Percentiles rank a stretch among this genome's conserved stretches.
Evolutionary conservation across 2,888 invertebrate genomes (phyloP).

Genomic region (Panzeria rudis): DNA sequence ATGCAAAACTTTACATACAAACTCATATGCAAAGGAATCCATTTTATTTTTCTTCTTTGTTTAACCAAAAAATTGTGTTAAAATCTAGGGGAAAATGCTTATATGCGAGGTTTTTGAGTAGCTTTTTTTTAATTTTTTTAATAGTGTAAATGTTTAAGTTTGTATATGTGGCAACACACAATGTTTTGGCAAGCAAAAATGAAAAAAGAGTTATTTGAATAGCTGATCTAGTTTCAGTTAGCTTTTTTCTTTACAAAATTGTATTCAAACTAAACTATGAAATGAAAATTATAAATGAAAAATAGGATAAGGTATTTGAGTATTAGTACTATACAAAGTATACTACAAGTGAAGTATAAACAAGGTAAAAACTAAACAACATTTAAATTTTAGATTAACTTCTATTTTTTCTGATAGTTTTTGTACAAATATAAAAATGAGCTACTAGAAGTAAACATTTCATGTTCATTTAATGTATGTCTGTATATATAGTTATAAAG

Average conservation of each 20-base stretch:
- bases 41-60: conserved; percentile 35
- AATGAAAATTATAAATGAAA: conserved; percentile 48
- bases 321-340: conserved; percentile 16
- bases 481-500: background rate
- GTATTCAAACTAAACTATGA: conserved; percentile 16
- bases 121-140: conserved; percentile 7
- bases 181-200: conserved; percentile 48
- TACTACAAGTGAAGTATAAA: conserved; percentile 56
- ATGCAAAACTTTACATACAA: conserved; percentile 25
- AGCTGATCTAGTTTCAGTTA: conserved; percentile 65
- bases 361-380: conserved; percentile 54
- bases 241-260: conserved; percentile 34
- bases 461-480: background rate
- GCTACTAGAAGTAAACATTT: conserved; percentile 2
- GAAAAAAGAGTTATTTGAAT: conserved; percentile 49
- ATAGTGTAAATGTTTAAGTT: conserved; percentile 30
- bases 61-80: conserved; percentile 68
- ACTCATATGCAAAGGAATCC: conserved; percentile 23
- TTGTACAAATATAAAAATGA: conserved; percentile 6
- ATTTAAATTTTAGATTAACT: conserved; percentile 70
- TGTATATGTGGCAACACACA: conserved; percentile 52
- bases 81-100: conserved; percentile 63
- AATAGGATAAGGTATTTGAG: conserved; percentile 38
- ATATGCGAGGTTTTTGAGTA: conserved; percentile 38
- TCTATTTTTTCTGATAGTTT: conserved; percentile 36